phyloP scores from a whole-genome alignment of 1,140 invertebrate genomes.

The Leptoteleia sp. region DNA sequence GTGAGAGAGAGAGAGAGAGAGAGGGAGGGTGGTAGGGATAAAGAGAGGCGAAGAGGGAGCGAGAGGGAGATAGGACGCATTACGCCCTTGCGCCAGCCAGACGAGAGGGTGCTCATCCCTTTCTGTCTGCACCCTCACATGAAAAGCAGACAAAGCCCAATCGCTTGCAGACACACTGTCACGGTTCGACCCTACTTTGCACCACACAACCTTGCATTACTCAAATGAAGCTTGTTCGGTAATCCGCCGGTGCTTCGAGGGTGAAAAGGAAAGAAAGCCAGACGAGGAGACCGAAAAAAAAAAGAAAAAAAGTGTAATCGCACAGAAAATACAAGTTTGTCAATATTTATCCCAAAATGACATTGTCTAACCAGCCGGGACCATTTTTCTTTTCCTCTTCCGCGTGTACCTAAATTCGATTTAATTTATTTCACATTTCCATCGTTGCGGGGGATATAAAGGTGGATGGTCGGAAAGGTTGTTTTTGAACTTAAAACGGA shows the following conservation, averaged over 20 bases:
- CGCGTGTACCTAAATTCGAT: too few relatives aligned
- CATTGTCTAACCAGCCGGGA: background rate
- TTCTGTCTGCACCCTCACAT: slow-evolving; percentile 78
- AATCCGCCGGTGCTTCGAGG: slow-evolving; percentile 36
- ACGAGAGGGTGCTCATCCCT: slow-evolving; percentile 77
- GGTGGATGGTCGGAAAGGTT: too few relatives aligned
- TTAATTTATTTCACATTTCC: too few relatives aligned
- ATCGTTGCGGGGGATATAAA: too few relatives aligned
- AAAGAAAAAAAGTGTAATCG: slow-evolving; percentile 38
- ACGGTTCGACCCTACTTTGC: slow-evolving; percentile 64
- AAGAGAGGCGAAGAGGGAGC: slow-evolving; percentile 25
- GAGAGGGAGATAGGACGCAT: slow-evolving; percentile 55
- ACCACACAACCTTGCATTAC: slow-evolving; percentile 58
- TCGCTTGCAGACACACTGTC: slow-evolving; percentile 63
- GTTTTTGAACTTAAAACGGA: too few relatives aligned
- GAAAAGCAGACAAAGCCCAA: slow-evolving; percentile 69
- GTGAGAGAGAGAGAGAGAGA: slow-evolving; percentile 41
- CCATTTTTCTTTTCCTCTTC: slow-evolving; percentile 1
- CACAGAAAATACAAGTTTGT: slow-evolving; percentile 44
- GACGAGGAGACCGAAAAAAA: too few relatives aligned
- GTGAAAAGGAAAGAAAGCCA: slow-evolving; percentile 25
- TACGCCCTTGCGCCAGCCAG: slow-evolving; percentile 77
- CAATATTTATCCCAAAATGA: slow-evolving; percentile 30
- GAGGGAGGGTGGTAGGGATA: slow-evolving; percentile 33
- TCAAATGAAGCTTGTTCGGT: slow-evolving; percentile 64